Percentiles rank a stretch among this genome's conserved stretches.
phyloP scores from a whole-genome alignment of 1,140 invertebrate genomes.

The Heliothis virescens region DNA sequence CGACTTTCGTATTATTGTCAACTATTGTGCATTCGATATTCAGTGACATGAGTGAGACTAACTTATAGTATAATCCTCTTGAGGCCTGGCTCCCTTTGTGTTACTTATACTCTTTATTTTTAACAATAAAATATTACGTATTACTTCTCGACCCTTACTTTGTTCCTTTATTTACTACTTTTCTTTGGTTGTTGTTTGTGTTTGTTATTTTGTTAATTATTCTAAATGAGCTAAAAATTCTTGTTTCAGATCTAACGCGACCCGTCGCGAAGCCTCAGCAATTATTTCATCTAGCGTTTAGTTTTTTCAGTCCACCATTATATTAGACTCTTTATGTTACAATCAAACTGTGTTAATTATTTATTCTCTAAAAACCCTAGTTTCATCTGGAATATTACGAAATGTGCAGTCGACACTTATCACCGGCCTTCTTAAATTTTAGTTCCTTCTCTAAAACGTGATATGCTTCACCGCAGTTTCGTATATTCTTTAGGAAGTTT shows the following conservation, averaged over 20 bases:
- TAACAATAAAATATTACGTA: not conserved
- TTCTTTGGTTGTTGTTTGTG: not conserved
- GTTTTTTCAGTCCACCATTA: slow-evolving; percentile 59
- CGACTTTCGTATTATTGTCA: slow-evolving; percentile 19
- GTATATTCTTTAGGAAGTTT: slow-evolving; percentile 61
- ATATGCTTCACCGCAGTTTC: slow-evolving; percentile 72
- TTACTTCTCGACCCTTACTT: not conserved
- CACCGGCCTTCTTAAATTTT: slow-evolving; percentile 56
- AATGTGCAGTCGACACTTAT: slow-evolving; percentile 71
- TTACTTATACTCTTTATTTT: not conserved
- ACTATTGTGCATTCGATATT: slow-evolving; percentile 22
- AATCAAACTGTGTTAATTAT: slow-evolving; percentile 58
- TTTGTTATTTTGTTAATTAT: not conserved
- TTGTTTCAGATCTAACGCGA: slow-evolving; percentile 67
- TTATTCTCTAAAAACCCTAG: slow-evolving; percentile 44
- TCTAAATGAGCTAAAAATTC: slow-evolving; percentile 11
- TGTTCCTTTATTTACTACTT: not conserved
- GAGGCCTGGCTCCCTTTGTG: not conserved
- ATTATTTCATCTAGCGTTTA: slow-evolving; percentile 31
- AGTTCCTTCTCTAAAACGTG: slow-evolving; percentile 55
- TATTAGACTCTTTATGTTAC: slow-evolving; percentile 61
- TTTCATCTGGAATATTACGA: slow-evolving; percentile 60
- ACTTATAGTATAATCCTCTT: slow-evolving; percentile 10
- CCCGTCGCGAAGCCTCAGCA: slow-evolving; percentile 62
- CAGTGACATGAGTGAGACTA: slow-evolving; percentile 2